phyloP scores from a whole-genome alignment of 2,797 vertebrate species.

The Acrossocheilus wenchowensis region DNA sequence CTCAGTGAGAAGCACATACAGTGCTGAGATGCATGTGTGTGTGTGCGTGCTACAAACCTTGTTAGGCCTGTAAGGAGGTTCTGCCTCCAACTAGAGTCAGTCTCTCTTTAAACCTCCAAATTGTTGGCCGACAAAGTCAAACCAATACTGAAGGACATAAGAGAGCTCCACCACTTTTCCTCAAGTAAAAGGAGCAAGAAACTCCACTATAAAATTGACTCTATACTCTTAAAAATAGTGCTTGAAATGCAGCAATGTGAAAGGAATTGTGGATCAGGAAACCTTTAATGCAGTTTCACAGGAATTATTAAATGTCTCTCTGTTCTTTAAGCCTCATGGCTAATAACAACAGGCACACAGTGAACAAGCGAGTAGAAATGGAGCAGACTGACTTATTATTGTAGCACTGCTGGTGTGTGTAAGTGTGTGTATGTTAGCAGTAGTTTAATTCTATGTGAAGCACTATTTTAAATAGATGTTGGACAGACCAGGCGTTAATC shows the following conservation, averaged over 20 bases:
- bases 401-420: not conserved
- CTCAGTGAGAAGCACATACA: not conserved
- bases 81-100: constrained; percentile 23
- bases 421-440: not conserved
- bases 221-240: constrained; percentile 10
- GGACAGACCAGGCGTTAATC: not conserved
- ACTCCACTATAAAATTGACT: constrained; percentile 2
- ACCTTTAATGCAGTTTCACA: not conserved
- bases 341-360: not conserved
- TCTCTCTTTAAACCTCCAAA: constrained; percentile 28
- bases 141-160: constrained; percentile 13
- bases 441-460: constrained; percentile 7
- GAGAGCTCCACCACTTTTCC: constrained; percentile 3
- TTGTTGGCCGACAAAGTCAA: constrained; percentile 35
- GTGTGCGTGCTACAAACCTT: not conserved
- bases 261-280: not conserved
- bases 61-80: not conserved
- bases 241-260: constrained; percentile 1
- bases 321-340: not conserved
- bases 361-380: not conserved
- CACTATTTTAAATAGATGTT: not conserved
- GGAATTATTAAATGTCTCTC: not conserved
- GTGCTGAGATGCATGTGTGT: not conserved
- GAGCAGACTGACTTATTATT: not conserved
- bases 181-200: not conserved